A percentile compares a stretch with the other conserved stretches of the same genome.
Evolutionary conservation across 2,113 vertebrate species (phyloP).

Genomic region (Phocoena sinus): DNA sequence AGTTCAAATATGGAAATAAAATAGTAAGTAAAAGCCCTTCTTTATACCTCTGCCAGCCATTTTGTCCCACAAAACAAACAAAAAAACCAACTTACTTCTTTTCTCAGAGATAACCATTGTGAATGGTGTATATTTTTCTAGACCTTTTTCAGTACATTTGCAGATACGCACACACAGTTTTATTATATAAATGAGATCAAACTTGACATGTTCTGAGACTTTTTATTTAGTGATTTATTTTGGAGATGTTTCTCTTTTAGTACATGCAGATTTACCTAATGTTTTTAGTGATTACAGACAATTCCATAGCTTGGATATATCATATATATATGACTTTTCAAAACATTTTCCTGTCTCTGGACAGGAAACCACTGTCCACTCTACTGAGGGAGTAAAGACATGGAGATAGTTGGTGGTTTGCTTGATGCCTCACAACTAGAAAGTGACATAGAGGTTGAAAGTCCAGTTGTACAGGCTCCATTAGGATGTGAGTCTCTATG

Average conservation of each 20-base stretch:
- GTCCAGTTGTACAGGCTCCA: not conserved
- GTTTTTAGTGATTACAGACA: constrained; percentile 11
- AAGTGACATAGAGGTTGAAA: not conserved
- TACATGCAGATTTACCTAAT: not conserved
- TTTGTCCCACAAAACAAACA: not conserved
- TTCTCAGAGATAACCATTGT: not conserved
- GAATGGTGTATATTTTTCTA: constrained; percentile 3
- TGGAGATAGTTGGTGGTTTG: not conserved
- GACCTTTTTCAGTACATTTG: not conserved
- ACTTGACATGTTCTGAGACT: not conserved
- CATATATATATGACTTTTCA: not conserved
- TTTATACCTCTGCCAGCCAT: not conserved
- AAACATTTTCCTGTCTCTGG: not conserved
- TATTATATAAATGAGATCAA: not conserved
- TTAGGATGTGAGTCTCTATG: not conserved
- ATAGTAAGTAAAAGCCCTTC: not conserved
- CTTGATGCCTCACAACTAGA: not conserved
- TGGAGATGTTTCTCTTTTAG: not conserved
- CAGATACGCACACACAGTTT: not conserved
- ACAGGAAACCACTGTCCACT: not conserved
- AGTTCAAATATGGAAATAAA: constrained; percentile 22
- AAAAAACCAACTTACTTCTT: not conserved
- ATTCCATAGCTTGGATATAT: not conserved
- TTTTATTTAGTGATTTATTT: constrained; percentile 30
- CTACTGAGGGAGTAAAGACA: not conserved